These are phyloP conservation scores for Microplitis demolitor DNA, from an alignment of 1,140 invertebrate species.

Conservation along the genomic window DNA sequence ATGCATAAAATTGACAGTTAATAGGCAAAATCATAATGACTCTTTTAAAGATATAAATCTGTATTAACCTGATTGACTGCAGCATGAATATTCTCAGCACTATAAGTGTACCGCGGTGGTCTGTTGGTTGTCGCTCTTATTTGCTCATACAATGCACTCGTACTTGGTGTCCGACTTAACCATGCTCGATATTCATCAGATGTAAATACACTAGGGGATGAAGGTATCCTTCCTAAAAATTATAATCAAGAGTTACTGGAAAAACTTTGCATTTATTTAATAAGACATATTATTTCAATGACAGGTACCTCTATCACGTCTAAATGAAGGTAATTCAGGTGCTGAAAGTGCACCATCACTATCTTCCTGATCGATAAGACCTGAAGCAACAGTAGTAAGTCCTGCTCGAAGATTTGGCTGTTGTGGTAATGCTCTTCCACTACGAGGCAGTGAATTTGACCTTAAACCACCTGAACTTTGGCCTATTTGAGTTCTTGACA, in stretches of 20 bases:
- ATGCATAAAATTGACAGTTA: background rate
- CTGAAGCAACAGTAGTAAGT: slow-evolving; percentile 60
- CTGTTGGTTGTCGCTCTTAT: slow-evolving; percentile 76
- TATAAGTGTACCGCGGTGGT: slow-evolving; percentile 80
- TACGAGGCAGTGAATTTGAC: slow-evolving; percentile 62
- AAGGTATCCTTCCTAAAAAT: slow-evolving; percentile 64
- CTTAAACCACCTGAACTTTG: slow-evolving; percentile 58
- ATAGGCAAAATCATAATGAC: slow-evolving; percentile 20
- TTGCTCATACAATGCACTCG: slow-evolving; percentile 89
- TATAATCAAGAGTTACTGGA: slow-evolving; percentile 11
- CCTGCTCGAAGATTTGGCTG: slow-evolving; percentile 54
- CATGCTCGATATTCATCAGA: slow-evolving; percentile 90
- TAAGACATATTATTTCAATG: background rate
- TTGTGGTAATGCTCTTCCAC: slow-evolving; percentile 57
- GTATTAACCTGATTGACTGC: slow-evolving; percentile 73
- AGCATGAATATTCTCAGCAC: slow-evolving; percentile 87
- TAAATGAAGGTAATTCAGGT: slow-evolving; percentile 75
- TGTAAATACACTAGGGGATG: slow-evolving; percentile 80
- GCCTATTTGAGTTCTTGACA: slow-evolving; percentile 58
- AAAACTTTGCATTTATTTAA: background rate
- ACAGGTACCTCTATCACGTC: slow-evolving; percentile 66
- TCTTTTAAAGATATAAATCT: background rate
- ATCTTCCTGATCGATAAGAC: slow-evolving; percentile 73
- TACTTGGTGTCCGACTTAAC: slow-evolving; percentile 87
- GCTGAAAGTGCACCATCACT: slow-evolving; percentile 82